Evolutionary conservation across 1,140 invertebrate species (phyloP).

Genomic region (Maniola jurtina): DNA sequence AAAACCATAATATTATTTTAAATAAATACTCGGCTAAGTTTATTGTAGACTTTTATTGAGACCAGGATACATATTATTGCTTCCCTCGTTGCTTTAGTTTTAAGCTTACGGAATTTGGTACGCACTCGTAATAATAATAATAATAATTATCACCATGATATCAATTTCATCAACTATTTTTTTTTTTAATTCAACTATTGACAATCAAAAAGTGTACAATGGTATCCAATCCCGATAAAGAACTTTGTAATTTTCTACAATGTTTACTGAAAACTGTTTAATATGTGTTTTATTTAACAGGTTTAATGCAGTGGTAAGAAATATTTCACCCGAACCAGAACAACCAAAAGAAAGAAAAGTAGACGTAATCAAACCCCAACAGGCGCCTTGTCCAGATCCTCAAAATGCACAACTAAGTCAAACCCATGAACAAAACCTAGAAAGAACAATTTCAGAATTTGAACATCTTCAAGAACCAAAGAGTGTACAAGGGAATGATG

Average conservation of each 20-base stretch:
- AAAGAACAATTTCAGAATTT: constrained; percentile 24
- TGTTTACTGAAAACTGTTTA: background rate
- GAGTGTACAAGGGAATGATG: constrained; percentile 20
- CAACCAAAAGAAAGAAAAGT: constrained; percentile 30
- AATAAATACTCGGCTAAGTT: no score
- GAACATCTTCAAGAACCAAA: constrained; percentile 22
- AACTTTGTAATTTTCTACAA: no score
- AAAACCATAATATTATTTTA: no score
- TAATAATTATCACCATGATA: no score
- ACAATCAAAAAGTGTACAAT: no score
- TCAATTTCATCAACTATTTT: no score
- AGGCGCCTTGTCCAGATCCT: constrained; percentile 42
- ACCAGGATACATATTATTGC: no score
- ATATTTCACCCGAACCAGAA: constrained; percentile 48
- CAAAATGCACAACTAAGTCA: constrained; percentile 44
- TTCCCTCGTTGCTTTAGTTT: no score
- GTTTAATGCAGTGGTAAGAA: constrained; percentile 66
- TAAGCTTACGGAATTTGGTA: no score
- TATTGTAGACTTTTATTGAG: no score
- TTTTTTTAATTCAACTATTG: no score
- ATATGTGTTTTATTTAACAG: constrained; percentile 30
- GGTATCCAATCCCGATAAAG: background rate
- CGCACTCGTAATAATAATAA: no score
- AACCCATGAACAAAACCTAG: constrained; percentile 17
- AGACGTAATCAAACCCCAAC: constrained; percentile 28